A percentile compares a stretch with the other conserved stretches of the same genome.
Conservation (phyloP, 2,888 invertebrate genomes). For the Strigamia transsilvanica region DNA sequence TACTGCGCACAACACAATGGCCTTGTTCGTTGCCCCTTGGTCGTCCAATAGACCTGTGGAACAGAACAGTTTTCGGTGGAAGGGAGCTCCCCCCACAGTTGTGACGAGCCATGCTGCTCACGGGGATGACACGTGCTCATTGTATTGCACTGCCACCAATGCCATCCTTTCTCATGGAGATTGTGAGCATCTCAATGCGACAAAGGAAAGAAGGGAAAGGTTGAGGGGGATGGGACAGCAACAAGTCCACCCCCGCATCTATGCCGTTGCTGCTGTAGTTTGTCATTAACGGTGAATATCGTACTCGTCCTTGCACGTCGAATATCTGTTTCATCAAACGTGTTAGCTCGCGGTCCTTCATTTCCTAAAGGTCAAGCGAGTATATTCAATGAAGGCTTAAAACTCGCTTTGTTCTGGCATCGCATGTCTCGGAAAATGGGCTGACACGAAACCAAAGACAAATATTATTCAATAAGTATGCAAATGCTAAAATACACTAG, state of each 20-base stretch:
- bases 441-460: too few relatives aligned
- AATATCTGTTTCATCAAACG: not conserved
- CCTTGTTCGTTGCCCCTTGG: not conserved
- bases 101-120: slow-evolving; percentile 35
- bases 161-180: slow-evolving; percentile 28
- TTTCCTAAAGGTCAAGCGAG: slow-evolving; percentile 11
- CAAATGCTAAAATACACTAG: too few relatives aligned
- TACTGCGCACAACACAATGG: slow-evolving; percentile 27
- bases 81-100: not conserved
- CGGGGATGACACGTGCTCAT: slow-evolving; percentile 48
- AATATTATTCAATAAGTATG: too few relatives aligned
- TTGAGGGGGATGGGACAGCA: not conserved
- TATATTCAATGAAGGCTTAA: not conserved
- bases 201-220: not conserved
- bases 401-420: too few relatives aligned
- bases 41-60: not conserved
- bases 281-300: not conserved
- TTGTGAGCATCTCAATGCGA: slow-evolving; percentile 28
- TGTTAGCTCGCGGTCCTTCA: not conserved
- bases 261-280: not conserved
- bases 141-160: slow-evolving; percentile 37
- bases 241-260: slow-evolving; percentile 20
- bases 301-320: not conserved
- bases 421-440: too few relatives aligned
- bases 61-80: slow-evolving; percentile 5